Evolutionary conservation across 2,888 invertebrate genomes (phyloP).

Genomic region (Philereme vetulata): DNA sequence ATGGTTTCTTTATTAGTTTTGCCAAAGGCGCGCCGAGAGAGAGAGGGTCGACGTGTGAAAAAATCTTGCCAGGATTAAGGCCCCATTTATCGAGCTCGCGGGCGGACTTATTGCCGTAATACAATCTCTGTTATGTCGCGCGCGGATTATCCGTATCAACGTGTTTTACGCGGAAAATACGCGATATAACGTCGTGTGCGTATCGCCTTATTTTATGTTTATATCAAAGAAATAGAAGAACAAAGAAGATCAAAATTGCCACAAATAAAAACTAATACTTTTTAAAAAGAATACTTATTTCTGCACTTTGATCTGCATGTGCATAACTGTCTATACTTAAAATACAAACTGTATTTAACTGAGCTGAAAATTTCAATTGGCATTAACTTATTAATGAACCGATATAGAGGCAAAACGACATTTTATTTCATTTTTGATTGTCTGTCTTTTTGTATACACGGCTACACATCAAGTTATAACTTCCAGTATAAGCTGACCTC

Average conservation of each 20-base stretch:
- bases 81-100: constrained; percentile 72
- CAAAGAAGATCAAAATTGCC: too few species aligned
- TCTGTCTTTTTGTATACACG: too few species aligned
- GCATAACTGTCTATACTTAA: too few species aligned
- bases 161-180: constrained; percentile 58
- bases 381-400: background rate
- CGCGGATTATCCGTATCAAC: constrained; percentile 73
- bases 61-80: constrained; percentile 73
- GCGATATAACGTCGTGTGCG: constrained; percentile 33
- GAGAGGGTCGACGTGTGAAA: constrained; percentile 78
- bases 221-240: too few species aligned
- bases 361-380: background rate
- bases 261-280: too few species aligned
- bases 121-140: constrained; percentile 80
- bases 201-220: constrained; percentile 36
- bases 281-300: too few species aligned
- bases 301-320: too few species aligned
- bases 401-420: background rate
- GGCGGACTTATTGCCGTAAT: constrained; percentile 78
- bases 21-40: constrained; percentile 58
- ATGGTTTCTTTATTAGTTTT: constrained; percentile 85
- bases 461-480: too few species aligned
- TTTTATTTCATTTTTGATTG: too few species aligned
- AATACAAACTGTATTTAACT: too few species aligned
- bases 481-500: too few species aligned